A percentile compares a stretch with the other conserved stretches of the same genome.
Conservation (phyloP, 2,113 vertebrate genomes). For the Sinocyclocheilus maitianheensis region DNA sequence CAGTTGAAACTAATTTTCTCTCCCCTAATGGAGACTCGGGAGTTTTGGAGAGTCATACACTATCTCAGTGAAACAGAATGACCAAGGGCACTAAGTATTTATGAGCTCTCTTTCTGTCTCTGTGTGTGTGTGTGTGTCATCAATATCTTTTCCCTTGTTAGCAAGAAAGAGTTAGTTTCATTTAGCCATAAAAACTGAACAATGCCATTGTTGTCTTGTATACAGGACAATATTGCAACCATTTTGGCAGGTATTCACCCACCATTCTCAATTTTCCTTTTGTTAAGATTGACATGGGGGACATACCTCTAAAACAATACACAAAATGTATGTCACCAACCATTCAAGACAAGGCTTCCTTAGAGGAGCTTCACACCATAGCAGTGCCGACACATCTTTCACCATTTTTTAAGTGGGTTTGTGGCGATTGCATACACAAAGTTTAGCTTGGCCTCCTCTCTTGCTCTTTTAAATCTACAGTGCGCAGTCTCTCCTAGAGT, state of each 20-base stretch:
- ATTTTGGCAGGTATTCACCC: conserved; percentile 3
- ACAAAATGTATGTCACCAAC: conserved; percentile 38
- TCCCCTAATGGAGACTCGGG: conserved; percentile 12
- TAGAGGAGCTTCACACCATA: conserved; percentile 17
- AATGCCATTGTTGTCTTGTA: conserved; percentile 6
- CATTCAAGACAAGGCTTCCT: conserved; percentile 9
- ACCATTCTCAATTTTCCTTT: conserved; percentile 9
- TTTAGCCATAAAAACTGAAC: conserved; percentile 14
- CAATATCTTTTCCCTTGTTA: conserved; percentile 22
- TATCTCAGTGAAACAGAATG: conserved; percentile 17
- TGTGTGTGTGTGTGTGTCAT: neutral
- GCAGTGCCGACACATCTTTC: conserved; percentile 29
- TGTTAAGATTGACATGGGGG: conserved; percentile 24
- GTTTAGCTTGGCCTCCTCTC: conserved; percentile 42
- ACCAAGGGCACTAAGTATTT: conserved; percentile 20
- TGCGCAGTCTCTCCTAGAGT: neutral
- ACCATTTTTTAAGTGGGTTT: conserved; percentile 40
- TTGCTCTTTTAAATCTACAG: neutral
- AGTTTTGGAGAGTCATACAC: conserved; percentile 11
- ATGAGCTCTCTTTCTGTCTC: neutral
- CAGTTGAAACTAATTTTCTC: neutral
- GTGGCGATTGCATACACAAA: conserved; percentile 45
- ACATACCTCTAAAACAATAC: conserved; percentile 28
- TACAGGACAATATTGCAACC: conserved; percentile 39
- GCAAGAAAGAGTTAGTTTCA: conserved; percentile 2